Base-by-base conservation (phyloP, 2,797 vertebrate species). In the Helarctos malayanus region DNA sequence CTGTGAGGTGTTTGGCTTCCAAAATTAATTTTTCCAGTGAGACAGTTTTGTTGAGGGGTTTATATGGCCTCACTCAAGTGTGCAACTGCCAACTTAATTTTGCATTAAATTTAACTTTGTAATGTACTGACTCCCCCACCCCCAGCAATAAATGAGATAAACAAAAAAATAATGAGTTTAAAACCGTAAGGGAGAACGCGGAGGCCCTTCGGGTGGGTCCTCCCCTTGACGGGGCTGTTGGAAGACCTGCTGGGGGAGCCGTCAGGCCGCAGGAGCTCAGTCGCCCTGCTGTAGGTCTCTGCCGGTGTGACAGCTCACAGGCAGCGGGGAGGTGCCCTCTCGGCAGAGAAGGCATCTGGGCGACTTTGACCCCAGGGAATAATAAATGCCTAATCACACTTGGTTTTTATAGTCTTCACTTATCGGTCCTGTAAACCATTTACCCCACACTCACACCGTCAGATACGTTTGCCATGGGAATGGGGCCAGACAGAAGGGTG, bases 341-440 rank as follows among this genome's bases (percentile, higher is more conserved):
- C 3, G 27, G 32, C 79, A 65, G 82, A 59, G 5, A 15, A 88
- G 95, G 19, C 87, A 1, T 61, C n/a, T 54, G 89, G 95, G 79
- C 8, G 94, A 91, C 93, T 93, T 38, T 83, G 97, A 97, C 80
- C 89, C 96, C 56, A 68, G 16, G 73, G 92, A 96, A 80, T 92
- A 49, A 89, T 95, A 82, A 97, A 97, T 87, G 93, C 78, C 95
- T 80, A 21, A 49, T 91, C 78, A 95, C 95, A 75, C 85, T 49
- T 45, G 97, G 94, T 78, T 91, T 76, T 96, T 86, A 38, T 52
- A 91, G 95, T 78, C 65, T 59, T 91, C 35, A 12, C 83, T 97
- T 96, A 95, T 63, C 96, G 52, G 47, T 88, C 95, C 84, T 92
- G 91, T 38, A 68, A 95, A 95, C 84, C 76, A 83, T 91, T 94